Base-by-base conservation (phyloP, 2,888 invertebrate species). In the Drosophila siamana region DNA sequence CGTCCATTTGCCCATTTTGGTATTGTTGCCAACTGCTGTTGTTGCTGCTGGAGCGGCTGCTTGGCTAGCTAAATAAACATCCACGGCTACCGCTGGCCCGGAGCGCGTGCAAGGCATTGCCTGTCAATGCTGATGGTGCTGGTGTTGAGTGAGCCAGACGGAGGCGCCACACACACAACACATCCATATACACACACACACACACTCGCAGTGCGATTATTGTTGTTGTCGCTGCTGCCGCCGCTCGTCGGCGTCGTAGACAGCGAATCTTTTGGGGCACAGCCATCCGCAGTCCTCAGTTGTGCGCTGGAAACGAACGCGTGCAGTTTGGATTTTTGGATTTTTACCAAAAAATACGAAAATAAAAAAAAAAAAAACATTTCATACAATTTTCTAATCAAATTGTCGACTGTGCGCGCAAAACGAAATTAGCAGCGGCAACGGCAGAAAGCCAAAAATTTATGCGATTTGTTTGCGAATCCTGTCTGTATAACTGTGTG, bases 291-390 rank as follows among this genome's bases (percentile, higher is more conserved):
- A 74, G 69, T 63, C 80, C 78, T 89, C 89, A 90, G 91, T 90
- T 86, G 88, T 78, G 75, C 77, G 80, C 84, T 83, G 84, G 79
- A 79, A 78, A 82, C 84, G 88, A 84, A 84, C 81, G 90, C 85
- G 89, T 85, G 70, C 86, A 89, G 90, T 88, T 80, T 90, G 69
- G 57, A 65, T 68, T 74, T 74, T 64, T 74, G 30, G 52, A 72
- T 59, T 57, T 69, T 15, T 50, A 41, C 28, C 61, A 69, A 61
- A 43, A 56, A 50, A 26, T 26, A 26, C 22, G 40, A 41, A 38
- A 13, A 63, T 38, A 51, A 3, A 63, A 43, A 51, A 3, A 38
- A 28, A 24, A 41, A 41, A 24, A 47, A 43, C 46, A 57, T 50
- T 38, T 44, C 38, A 16, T 13, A 24, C 50, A 36, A 59, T 41